Base-by-base conservation (phyloP, 2,113 vertebrate genomes). In the Machaerirhynchus nigripectus region DNA sequence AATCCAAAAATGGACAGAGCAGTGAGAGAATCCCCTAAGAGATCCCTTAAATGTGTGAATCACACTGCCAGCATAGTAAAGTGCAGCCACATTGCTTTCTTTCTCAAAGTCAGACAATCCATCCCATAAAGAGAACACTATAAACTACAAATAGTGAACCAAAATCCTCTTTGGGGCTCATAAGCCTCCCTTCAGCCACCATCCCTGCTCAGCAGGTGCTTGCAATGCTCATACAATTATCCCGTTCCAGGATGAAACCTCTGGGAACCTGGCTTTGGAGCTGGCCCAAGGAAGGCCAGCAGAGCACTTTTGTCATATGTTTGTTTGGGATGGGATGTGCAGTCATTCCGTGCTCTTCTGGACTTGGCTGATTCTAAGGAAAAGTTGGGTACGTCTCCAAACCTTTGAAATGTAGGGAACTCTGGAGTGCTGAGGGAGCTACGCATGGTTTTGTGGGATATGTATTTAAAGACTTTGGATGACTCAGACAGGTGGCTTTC, bases 11-110 rank as follows among this genome's bases (percentile, higher is more conserved):
- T 13, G 28, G 35, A 35, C 60, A 80, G 22, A 87, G 31, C 40
- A 74, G 74, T 84, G 35, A 74, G 9, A 69, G 7, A 90, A 81
- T 22, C 6, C 39, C 39, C 50, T 27, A 39, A 87, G 84, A 59
- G 33, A 14, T 59, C 17, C 33, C 15, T 35, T 55, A 50, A 74
- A 47, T 0, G 0, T 19, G 26, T 37, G 46, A 79, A 46, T 56
- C 59, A 12, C 18, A 4, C 7, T 37, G 70, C 33, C 49, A 39
- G 20, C 64, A 35, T 6, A 52, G 18, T 60, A 57, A 88, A 93
- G 79, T 31, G 19, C 15, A 84, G 30, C 49, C 87, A 57, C 15
- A 10, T 19, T 40, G 21, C 19, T 64, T 75, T n/a, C 18, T 86
- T 80, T 77, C 70, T 74, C 37, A 37, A 68, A 89, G 46, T 67